Percentiles rank a stretch among this genome's conserved stretches.
These are phyloP conservation scores for Gallinago nigripennis DNA, from an alignment of 2,797 vertebrate species.

Conservation along the genomic window DNA sequence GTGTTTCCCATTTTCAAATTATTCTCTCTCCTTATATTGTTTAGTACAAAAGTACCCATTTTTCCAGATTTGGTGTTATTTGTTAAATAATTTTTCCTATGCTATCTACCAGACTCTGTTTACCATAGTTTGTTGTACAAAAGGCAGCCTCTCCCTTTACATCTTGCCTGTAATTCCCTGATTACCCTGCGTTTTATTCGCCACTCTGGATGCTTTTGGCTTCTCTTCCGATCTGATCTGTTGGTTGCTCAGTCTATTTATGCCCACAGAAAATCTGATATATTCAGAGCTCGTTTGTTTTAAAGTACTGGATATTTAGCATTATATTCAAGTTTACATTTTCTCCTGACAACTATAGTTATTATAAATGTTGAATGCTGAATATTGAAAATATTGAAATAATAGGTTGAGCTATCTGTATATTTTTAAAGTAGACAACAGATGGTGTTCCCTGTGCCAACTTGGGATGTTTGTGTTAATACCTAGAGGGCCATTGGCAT, in stretches of 20 bases:
- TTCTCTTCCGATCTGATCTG: neutral
- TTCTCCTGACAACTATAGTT: neutral
- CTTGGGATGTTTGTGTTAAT: neutral
- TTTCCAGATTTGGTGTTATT: neutral
- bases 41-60: neutral
- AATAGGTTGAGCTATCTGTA: neutral
- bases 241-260: neutral
- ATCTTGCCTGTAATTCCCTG: neutral
- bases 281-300: neutral
- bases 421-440: neutral
- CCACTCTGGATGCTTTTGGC: neutral
- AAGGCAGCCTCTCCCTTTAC: neutral
- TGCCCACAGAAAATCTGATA: neutral
- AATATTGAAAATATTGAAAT: too few species aligned
- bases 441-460: neutral
- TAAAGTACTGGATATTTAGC: neutral
- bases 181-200: neutral
- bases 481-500: neutral
- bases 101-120: neutral
- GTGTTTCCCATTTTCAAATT: neutral
- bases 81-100: neutral
- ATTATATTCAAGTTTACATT: neutral
- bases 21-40: neutral
- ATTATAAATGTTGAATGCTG: neutral
- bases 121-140: neutral